Evolutionary conservation across 2,113 vertebrate species (phyloP), one percentile per base, ranked within the genome.

Genomic region (Oryzias curvinotus): DNA sequence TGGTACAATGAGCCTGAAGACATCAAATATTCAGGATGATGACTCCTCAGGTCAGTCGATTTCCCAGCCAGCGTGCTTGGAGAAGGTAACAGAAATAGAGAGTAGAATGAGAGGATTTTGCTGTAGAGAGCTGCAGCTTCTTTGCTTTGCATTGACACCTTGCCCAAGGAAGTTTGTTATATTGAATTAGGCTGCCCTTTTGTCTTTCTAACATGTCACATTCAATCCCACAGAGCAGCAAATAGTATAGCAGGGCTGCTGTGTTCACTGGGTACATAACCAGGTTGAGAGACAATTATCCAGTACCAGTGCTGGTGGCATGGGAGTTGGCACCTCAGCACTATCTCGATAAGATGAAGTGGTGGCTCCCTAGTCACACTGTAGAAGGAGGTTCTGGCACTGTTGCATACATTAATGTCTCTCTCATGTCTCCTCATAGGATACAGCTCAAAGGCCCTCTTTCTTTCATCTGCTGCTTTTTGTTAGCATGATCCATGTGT

Each of bases 101-200:
- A 57, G 73, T 51, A 57, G 71, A 61, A 67, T 51, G 52, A 67
- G 64, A 57, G 48, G 62, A 57, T 53, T 91, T 85, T 76, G 89
- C 87, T 92, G 91, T 83, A 72, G 88, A 92, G 89, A 89, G 73
- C 73, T 26, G 53, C 65, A 52, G 73, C 76, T 79, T 62, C 74
- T 59, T 74, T 61, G 73, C 78, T 77, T 80, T 78, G 73, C 80
- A 71, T 82, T 73, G 82, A 85, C 71, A 66, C 73, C 90, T 93
- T 80, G 94, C 91, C 93, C 93, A 92, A 93, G 94, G 91, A 95
- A 93, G 93, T 97, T 97, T 96, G 95, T 95, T 98, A 95, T 92
- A 93, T 86, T 93, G 91, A 95, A 97, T 97, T 96, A 97, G 90
- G 92, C 84, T 80, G 90, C 93, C 95, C 96, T 96, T 97, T 96